Base-by-base conservation (phyloP, 2,888 invertebrate species). In the Papilio gigon region DNA sequence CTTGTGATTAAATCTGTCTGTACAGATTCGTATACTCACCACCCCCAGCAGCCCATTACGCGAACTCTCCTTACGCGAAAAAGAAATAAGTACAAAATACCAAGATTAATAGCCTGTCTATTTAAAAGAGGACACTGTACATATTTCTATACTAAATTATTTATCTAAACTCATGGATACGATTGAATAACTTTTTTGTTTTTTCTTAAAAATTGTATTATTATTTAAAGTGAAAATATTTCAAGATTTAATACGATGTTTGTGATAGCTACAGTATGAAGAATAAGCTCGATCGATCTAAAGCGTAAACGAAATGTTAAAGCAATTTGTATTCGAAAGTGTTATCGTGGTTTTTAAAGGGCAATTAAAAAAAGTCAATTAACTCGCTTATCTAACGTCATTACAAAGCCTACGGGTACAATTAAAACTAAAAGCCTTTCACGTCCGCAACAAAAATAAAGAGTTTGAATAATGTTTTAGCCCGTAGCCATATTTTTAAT, bases 351-450 rank as follows among this genome's bases (percentile, higher is more conserved):
- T 44, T 44, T n/a, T 63, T 44, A 59, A 65, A 68, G 27, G 33
- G 64, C 60, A 40, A 60, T 65, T 30, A 60, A 65, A 67, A 68
- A 56, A 68, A 68, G 65, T 60, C 65, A 65, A 68, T 68, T 44
- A 60, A 64, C 47, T 60, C 66, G 22, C 68, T 47, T 64, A 68
- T 68, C 68, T 68, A 68, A 68, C 59, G 50, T 59, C 68, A 60
- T 68, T 64, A 58, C 61, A 64, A 60, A 50, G 86, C 89, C 87
- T 80, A 71, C 78, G 86, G 88, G 82, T 77, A 76, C 77, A 86
- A 88, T 89, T 88, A 87, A 79, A 83, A 73, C 77, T 78, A 74
- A 84, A 87, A 81, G 89, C 85, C 81, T n/a, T 64, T 50, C 64
- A 59, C 50, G 37, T 37, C 47, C 40, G 47, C 37, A 56, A 56